phyloP scores from a whole-genome alignment of 2,888 invertebrate species.

The Lamproptera curius region DNA sequence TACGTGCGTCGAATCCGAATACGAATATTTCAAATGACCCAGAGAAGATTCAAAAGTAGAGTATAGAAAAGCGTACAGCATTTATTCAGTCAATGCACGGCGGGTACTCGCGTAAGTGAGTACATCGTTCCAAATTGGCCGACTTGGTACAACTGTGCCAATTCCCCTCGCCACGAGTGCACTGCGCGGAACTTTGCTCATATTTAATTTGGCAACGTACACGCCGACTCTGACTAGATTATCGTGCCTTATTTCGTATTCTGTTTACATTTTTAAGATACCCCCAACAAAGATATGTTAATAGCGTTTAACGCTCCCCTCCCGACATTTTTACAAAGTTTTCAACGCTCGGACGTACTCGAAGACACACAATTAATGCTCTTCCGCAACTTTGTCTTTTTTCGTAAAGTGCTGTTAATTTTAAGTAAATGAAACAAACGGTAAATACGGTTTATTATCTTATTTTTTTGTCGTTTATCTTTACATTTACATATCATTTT shows the following conservation, averaged over 20 bases:
- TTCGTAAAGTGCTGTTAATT: too few species aligned
- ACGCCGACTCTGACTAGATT: constrained; percentile 25
- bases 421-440: too few species aligned
- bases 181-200: constrained; percentile 31
- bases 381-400: too few species aligned
- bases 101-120: constrained; percentile 12
- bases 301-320: neutral
- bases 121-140: constrained; percentile 17
- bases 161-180: constrained; percentile 17
- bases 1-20: too few species aligned
- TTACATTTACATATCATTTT: too few species aligned
- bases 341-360: neutral
- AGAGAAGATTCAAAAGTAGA: neutral
- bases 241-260: constrained; percentile 15
- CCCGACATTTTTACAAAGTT: neutral
- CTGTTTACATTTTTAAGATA: constrained; percentile 11
- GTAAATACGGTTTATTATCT: too few species aligned
- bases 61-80: constrained; percentile 3
- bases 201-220: constrained; percentile 39
- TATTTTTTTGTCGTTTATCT: too few species aligned
- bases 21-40: too few species aligned
- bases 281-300: neutral
- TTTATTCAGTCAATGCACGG: constrained; percentile 11
- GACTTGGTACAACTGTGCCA: constrained; percentile 19
- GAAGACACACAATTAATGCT: too few species aligned